Evolutionary conservation across 2,797 vertebrate genomes (phyloP).

Genomic region (Poeciliopsis infans): DNA sequence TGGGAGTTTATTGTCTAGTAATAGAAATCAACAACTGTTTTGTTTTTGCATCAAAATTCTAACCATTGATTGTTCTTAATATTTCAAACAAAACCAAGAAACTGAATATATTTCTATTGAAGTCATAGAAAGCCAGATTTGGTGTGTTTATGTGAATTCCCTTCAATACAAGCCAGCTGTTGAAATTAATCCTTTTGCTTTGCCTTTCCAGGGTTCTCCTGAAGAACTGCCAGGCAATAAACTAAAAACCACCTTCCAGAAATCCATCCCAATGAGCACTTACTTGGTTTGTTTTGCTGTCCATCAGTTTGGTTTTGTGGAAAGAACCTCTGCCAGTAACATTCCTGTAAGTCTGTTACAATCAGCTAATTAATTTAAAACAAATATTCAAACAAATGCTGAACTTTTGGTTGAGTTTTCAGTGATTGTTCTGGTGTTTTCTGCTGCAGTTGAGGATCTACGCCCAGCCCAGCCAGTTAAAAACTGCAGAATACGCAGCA

Average conservation of each 20-base stretch:
- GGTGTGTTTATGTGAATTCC: neutral
- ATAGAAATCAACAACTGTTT: neutral
- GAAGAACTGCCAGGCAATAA: slow-evolving; percentile 58
- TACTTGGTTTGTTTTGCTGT: slow-evolving; percentile 97
- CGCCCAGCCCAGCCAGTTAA: slow-evolving; percentile 85
- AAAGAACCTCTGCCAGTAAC: slow-evolving; percentile 71
- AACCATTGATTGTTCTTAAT: neutral
- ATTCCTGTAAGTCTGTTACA: slow-evolving; percentile 85
- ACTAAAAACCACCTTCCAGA: slow-evolving; percentile 81
- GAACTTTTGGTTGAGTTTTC: neutral
- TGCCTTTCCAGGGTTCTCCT: slow-evolving; percentile 53
- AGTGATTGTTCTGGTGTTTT: neutral
- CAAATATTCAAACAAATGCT: neutral
- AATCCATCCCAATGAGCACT: slow-evolving; percentile 95
- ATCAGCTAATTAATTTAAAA: neutral
- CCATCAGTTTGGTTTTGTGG: slow-evolving; percentile 82
- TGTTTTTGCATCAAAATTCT: neutral
- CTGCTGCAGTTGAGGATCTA: slow-evolving; percentile 88
- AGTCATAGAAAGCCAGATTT: neutral
- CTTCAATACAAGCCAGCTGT: neutral
- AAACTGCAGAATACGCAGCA: slow-evolving; percentile 89
- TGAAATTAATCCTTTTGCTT: neutral
- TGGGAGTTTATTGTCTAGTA: neutral
- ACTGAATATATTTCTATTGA: neutral
- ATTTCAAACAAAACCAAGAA: neutral